Base-by-base conservation (phyloP, 2,113 vertebrate species). In the Verasper variegatus region DNA sequence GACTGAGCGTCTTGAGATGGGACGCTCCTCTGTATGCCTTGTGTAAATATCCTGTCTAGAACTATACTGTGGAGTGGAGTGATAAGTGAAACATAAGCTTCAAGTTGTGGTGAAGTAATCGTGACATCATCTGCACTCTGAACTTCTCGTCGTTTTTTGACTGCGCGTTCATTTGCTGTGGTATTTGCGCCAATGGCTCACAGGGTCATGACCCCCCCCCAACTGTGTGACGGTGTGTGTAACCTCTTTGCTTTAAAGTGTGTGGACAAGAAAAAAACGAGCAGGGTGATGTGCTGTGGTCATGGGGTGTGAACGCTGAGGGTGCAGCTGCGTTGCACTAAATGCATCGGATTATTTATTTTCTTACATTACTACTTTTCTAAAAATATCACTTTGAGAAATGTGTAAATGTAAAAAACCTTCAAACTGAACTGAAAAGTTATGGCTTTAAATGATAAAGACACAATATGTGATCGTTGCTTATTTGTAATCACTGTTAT, bases 261-360 rank as follows among this genome's bases (percentile, higher is more conserved):
- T 74, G 71, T 18, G 71, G 49, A 76, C n/a, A 37, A 37, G 54
- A 49, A 78, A 24, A 24, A 80, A 23, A 8, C 0, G 9, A 68
- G 35, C 66, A 40, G 74, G 80, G 70, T 35, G 2, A 40, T 51
- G 65, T 20, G 81, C 64, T 77, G 88, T 64, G 63, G 10, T 82
- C 40, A 52, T 37, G 54, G 69, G 14, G 55, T 35, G 80, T 26
- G 66, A 67, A 67, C 0, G 11, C 58, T 70, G 83, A 71, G 66
- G 60, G 67, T 63, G 82, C 76, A 37, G 65, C 64, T 89, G 82
- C 74, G 13, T 75, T 84, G 83, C 86, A 87, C 84, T 78, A 62
- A 81, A 42, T 79, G 83, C 74, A 80, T 84, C 81, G 82, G 80
- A 89, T 88, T 90, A 91, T 89, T 94, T 93, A 93, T 94, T 93